Percentiles rank a stretch among this genome's conserved stretches.
phyloP scores from a whole-genome alignment of 2,797 vertebrate species.

The Artibeus jamaicensis region DNA sequence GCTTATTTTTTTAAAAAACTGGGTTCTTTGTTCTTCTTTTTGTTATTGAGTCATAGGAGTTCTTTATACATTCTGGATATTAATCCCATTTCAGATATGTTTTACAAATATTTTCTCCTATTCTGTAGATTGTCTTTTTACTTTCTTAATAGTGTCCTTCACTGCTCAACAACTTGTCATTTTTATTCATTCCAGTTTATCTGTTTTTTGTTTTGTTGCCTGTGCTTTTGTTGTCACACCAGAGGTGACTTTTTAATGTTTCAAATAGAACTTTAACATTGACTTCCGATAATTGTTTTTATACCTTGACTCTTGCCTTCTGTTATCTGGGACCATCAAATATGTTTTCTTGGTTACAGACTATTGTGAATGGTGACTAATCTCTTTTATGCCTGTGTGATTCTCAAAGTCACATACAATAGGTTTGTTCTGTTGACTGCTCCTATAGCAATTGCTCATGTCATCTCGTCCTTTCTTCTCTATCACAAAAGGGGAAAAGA shows the following conservation, averaged over 20 bases:
- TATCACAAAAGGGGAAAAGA: not conserved
- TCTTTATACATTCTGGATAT: not conserved
- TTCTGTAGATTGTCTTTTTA: not conserved
- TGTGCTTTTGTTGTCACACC: not conserved
- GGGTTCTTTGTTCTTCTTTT: not conserved
- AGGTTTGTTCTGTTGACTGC: not conserved
- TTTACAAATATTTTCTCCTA: not conserved
- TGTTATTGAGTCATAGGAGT: not conserved
- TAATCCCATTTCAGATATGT: not conserved
- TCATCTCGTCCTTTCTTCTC: not conserved
- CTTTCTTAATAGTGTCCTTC: not conserved
- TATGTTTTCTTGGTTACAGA: not conserved
- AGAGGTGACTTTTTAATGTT: conserved; percentile 12
- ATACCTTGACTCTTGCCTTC: not conserved
- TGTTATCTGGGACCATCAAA: not conserved
- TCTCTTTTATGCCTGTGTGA: not conserved
- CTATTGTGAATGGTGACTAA: not conserved
- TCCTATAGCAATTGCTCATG: not conserved
- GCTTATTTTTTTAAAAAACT: not conserved
- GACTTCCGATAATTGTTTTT: conserved; percentile 13
- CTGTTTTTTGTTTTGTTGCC: not conserved
- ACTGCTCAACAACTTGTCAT: not conserved
- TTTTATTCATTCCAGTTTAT: not conserved
- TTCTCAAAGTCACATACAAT: not conserved
- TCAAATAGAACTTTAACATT: conserved; percentile 12